phyloP scores from a whole-genome alignment of 2,888 invertebrate genomes.

The Anorthoa munda region DNA sequence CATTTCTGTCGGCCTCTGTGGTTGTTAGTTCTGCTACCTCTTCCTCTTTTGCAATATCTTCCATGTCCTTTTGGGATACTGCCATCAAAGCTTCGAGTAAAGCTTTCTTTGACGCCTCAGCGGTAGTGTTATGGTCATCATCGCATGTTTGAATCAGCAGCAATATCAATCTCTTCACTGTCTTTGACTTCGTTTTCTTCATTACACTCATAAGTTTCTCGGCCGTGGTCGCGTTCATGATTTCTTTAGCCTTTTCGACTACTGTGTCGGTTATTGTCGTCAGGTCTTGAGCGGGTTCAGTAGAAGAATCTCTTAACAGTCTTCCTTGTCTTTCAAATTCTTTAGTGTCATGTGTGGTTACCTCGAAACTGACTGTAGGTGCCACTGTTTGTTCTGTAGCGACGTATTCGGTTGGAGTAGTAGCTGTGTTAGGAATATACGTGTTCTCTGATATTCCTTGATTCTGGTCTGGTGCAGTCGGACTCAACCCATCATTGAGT shows the following conservation, averaged over 20 bases:
- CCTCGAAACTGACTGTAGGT: slow-evolving; percentile 78
- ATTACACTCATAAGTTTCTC: slow-evolving; percentile 95
- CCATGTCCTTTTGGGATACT: slow-evolving; percentile 91
- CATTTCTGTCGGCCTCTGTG: slow-evolving; percentile 76
- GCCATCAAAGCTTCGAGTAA: slow-evolving; percentile 93
- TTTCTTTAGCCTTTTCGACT: slow-evolving; percentile 93
- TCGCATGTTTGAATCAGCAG: slow-evolving; percentile 95
- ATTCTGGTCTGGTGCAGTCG: slow-evolving; percentile 78
- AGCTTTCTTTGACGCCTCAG: slow-evolving; percentile 93
- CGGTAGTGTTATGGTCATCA: slow-evolving; percentile 93
- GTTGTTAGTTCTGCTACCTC: slow-evolving; percentile 73
- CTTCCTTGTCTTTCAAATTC: slow-evolving; percentile 82
- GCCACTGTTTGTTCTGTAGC: slow-evolving; percentile 80
- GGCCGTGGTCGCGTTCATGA: slow-evolving; percentile 94
- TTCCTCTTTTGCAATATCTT: slow-evolving; percentile 86
- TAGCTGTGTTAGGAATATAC: slow-evolving; percentile 77
- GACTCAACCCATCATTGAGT: slow-evolving; percentile 92
- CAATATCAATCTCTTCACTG: slow-evolving; percentile 93
- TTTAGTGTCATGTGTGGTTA: slow-evolving; percentile 74
- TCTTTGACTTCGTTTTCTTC: slow-evolving; percentile 95
- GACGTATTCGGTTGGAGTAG: slow-evolving; percentile 77
- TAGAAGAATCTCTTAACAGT: slow-evolving; percentile 81
- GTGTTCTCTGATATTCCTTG: slow-evolving; percentile 76
- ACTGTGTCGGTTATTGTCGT: slow-evolving; percentile 93
- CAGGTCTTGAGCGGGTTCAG: slow-evolving; percentile 90